A percentile compares a stretch with the other conserved stretches of the same genome.
These are phyloP conservation scores for Poeciliopsis gracilis DNA, from an alignment of 2,797 vertebrate species.

Conservation along the genomic window DNA sequence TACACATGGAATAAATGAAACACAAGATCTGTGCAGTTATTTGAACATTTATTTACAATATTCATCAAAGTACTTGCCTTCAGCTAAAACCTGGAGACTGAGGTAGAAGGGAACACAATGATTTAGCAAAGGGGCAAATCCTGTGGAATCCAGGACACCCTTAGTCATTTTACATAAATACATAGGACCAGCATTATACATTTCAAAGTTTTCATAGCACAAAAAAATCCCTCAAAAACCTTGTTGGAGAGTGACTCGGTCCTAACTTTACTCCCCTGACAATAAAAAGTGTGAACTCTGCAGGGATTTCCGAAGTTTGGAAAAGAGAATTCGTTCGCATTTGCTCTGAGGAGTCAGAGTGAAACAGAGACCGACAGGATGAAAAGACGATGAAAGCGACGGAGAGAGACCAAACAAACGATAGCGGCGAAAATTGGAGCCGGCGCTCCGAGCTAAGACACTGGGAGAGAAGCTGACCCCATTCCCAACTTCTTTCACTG, in stretches of 20 bases:
- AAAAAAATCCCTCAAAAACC: background rate
- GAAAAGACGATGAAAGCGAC: conserved; percentile 30
- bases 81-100: background rate
- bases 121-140: background rate
- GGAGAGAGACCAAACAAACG: conserved; percentile 49
- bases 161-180: background rate
- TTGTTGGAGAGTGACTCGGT: conserved; percentile 6
- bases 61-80: background rate
- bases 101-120: background rate
- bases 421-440: conserved; percentile 45
- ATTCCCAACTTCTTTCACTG: conserved; percentile 60
- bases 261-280: conserved; percentile 1
- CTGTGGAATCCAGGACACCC: background rate
- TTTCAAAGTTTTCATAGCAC: background rate
- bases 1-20: background rate
- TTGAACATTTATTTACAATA: background rate
- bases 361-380: conserved; percentile 35
- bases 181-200: background rate
- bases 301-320: conserved; percentile 28
- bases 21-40: background rate
- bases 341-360: conserved; percentile 20
- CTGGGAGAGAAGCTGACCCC: conserved; percentile 58
- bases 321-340: conserved; percentile 10
- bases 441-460: conserved; percentile 37
- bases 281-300: conserved; percentile 12